phyloP scores from a whole-genome alignment of 2,113 vertebrate genomes.

The Aspiorhynchus laticeps region DNA sequence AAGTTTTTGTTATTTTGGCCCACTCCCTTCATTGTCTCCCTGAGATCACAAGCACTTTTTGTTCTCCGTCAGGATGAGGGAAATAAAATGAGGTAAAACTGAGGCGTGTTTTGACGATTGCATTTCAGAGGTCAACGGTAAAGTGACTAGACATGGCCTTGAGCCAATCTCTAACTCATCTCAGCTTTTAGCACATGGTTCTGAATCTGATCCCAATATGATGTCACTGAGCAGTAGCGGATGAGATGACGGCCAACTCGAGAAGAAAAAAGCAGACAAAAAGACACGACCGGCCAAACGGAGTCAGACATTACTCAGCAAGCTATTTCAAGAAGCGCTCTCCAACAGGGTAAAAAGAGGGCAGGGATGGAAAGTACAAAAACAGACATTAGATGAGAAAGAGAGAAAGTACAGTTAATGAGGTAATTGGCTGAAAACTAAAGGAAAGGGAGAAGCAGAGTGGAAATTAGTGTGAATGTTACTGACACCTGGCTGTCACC shows the following conservation, averaged over 20 bases:
- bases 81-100: constrained; percentile 23
- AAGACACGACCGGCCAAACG: constrained; percentile 59
- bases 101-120: constrained; percentile 30
- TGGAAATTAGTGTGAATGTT: constrained; percentile 5
- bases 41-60: constrained; percentile 52
- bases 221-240: constrained; percentile 34
- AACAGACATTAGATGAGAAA: constrained; percentile 52
- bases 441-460: background rate
- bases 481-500: constrained; percentile 28
- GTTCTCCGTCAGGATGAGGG: constrained; percentile 30
- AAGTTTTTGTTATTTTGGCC: constrained; percentile 46
- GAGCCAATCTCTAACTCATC: constrained; percentile 21
- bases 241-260: constrained; percentile 25
- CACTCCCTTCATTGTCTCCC: constrained; percentile 36
- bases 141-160: constrained; percentile 49
- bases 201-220: constrained; percentile 17
- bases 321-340: constrained; percentile 71
- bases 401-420: constrained; percentile 7
- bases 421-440: background rate
- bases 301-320: constrained; percentile 75
- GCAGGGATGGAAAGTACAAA: constrained; percentile 49
- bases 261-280: constrained; percentile 35
- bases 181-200: constrained; percentile 46
- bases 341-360: constrained; percentile 58
- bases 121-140: constrained; percentile 52